Evolutionary conservation across 2,888 invertebrate species (phyloP).

Genomic region (Brachylomia viminalis): DNA sequence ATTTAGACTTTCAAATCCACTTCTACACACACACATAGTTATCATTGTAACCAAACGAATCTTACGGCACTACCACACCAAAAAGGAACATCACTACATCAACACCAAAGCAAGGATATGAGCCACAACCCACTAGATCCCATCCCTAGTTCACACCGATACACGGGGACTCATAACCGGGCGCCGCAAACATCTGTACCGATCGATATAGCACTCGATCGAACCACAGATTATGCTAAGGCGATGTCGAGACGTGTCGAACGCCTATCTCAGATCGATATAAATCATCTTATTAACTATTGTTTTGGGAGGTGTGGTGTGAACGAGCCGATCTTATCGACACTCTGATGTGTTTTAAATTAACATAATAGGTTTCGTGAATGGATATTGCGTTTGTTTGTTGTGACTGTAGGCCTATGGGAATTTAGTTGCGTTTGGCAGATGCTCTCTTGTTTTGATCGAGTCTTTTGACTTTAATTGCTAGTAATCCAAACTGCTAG

Average conservation of each 20-base stretch:
- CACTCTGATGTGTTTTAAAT: constrained; percentile 90
- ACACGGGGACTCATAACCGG: constrained; percentile 60
- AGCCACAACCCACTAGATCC: constrained; percentile 33
- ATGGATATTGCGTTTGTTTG: constrained; percentile 88
- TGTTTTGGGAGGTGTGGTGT: constrained; percentile 91
- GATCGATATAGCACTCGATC: constrained; percentile 87
- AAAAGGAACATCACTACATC: constrained; percentile 17
- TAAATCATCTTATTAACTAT: constrained; percentile 91
- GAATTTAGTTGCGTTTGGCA: constrained; percentile 59
- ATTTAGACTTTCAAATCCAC: neutral
- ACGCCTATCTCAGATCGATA: constrained; percentile 88
- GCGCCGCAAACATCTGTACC: constrained; percentile 84
- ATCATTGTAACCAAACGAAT: constrained; percentile 4
- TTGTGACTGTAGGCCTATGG: constrained; percentile 73
- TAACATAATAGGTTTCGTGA: constrained; percentile 91
- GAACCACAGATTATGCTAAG: constrained; percentile 89
- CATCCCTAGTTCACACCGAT: constrained; percentile 52
- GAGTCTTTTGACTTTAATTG: neutral
- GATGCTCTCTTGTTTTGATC: constrained; percentile 30
- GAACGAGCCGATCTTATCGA: constrained; percentile 88
- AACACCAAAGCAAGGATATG: constrained; percentile 25
- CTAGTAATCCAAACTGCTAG: neutral
- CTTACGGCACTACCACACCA: neutral
- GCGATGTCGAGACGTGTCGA: constrained; percentile 89
- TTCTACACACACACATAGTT: neutral